Base-by-base conservation (phyloP, 2,888 invertebrate genomes). In the Tromatobia lineatoria region DNA sequence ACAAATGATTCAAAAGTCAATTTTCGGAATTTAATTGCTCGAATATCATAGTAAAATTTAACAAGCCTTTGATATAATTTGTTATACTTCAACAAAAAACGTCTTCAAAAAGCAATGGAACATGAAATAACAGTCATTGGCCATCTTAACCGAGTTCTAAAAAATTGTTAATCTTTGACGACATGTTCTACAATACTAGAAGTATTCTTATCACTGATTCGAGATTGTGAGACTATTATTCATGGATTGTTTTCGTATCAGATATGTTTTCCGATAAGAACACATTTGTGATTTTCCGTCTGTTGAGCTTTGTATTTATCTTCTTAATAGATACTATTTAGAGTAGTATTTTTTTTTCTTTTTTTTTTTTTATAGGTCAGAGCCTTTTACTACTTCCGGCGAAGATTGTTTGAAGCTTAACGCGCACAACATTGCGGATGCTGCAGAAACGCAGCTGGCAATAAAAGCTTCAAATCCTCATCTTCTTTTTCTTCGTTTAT, bases 361-460 rank as follows among this genome's bases (percentile, higher is more conserved):
- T 15, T 50, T 50, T 50, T 13, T 25, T 61, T 34, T 59, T 59
- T n/a, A 25, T 15, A 23, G 59, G 50, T 77, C 59, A 50, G 20
- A 59, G 34, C 34, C 20, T 59, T 69, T 69, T 69, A 47, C 25
- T 29, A 59, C 59, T 69, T 47, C 34, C 59, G 45, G 34, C 20
- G 69, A 38, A 57, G 42, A 23, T n/a, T 45, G 59, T 77, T 77
- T 67, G 69, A 69, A 57, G 69, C 57, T 59, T 47, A 34, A 38
- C 13, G 29, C 47, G 25, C 45, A 11, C 0, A 29, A 61, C 10
- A 15, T 18, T 34, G 3, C 59, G 34, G 34, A 45, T 25, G 8
- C 23, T 20, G 59, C 59, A 13, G 38, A 11, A 23, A 70, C 59
- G 59, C 34, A 61, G 61, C 23, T 61, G 52, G 29, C 18, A 52